phyloP scores from a whole-genome alignment of 2,797 vertebrate genomes.

The Molossus alvarezi region DNA sequence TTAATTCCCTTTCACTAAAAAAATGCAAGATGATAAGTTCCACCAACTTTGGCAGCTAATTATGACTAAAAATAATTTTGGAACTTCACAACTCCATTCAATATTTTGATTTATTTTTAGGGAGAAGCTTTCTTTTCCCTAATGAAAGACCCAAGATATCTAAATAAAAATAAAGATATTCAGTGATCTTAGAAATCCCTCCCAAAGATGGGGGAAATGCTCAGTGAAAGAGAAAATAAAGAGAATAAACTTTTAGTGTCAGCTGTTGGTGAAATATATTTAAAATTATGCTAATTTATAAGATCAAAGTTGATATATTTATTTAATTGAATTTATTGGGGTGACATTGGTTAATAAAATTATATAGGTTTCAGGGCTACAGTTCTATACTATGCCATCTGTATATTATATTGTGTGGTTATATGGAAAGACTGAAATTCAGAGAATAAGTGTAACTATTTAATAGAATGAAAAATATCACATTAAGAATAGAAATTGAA shows the following conservation, averaged over 20 bases:
- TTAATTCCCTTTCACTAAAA: conserved; percentile 45
- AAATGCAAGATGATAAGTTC: conserved; percentile 33
- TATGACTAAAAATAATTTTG: conserved; percentile 69
- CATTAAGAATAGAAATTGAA: background rate
- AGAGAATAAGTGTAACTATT: background rate
- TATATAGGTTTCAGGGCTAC: background rate
- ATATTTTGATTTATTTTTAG: conserved; percentile 64
- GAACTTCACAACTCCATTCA: conserved; percentile 63
- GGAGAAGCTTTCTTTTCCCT: conserved; percentile 14
- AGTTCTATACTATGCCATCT: background rate
- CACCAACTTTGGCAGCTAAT: conserved; percentile 62
- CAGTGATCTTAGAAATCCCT: background rate
- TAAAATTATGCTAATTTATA: conserved; percentile 54
- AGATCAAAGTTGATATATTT: background rate
- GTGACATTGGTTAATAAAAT: background rate
- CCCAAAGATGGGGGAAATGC: background rate
- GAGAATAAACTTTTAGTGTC: conserved; percentile 51
- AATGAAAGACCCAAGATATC: background rate
- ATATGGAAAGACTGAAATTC: background rate
- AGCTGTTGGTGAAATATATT: background rate
- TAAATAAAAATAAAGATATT: conserved; percentile 71
- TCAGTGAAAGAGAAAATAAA: conserved; percentile 33
- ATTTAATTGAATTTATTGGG: background rate
- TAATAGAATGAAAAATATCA: background rate
- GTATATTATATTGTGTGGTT: background rate